phyloP scores from a whole-genome alignment of 2,888 invertebrate species.

The Scaptomyza cyrtandrae region DNA sequence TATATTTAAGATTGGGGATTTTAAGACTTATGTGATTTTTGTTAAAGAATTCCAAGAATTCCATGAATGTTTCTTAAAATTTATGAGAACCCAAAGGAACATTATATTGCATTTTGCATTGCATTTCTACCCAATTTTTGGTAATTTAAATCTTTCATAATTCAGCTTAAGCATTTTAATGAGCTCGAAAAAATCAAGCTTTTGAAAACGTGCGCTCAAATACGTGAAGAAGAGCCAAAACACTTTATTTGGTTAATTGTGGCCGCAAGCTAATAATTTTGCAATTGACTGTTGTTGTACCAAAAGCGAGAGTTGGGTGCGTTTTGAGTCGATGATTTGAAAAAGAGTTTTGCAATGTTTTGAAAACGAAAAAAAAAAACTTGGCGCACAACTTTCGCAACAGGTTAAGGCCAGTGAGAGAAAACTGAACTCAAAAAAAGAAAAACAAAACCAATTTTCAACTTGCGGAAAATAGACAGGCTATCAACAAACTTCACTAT shows the following conservation, averaged over 20 bases:
- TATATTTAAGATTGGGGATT: background rate
- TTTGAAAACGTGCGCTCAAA: background rate
- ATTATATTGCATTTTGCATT: conserved; percentile 18
- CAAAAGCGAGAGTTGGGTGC: conserved; percentile 9
- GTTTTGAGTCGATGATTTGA: conserved; percentile 30
- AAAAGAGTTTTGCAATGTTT: conserved; percentile 50
- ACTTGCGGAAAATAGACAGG: background rate
- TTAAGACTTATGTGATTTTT: background rate
- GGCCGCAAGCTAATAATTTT: conserved; percentile 24
- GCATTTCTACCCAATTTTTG: no score
- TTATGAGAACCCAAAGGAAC: background rate
- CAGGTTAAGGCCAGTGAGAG: conserved; percentile 54
- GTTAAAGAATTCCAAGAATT: background rate
- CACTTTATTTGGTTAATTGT: conserved; percentile 19
- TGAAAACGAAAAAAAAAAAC: conserved; percentile 24
- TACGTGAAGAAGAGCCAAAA: background rate
- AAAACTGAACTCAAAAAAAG: conserved; percentile 27
- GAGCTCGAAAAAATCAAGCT: conserved; percentile 4
- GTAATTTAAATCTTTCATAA: no score
- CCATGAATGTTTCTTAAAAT: background rate
- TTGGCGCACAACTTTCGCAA: conserved; percentile 73
- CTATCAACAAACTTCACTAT: conserved; percentile 2
- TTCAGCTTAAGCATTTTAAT: conserved; percentile 7
- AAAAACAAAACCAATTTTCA: conserved; percentile 29
- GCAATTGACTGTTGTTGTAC: conserved; percentile 26